phyloP scores from a whole-genome alignment of 2,113 vertebrate genomes.

The Ascaphus truei region DNA sequence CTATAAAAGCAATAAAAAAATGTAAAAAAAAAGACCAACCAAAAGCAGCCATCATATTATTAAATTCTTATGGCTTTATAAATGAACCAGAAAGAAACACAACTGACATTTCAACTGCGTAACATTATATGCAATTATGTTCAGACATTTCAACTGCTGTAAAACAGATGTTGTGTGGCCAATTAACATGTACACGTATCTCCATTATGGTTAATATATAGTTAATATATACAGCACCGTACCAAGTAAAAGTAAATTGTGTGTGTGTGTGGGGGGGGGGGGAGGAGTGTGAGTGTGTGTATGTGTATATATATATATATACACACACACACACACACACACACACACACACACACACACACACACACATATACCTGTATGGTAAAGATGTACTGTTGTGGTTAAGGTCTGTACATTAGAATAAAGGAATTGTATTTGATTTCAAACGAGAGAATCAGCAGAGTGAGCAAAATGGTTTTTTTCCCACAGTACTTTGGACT shows the following conservation, averaged over 20 bases:
- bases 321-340: too few relatives aligned
- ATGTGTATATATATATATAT: too few relatives aligned
- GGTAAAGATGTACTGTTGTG: neutral
- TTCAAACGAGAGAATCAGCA: too few relatives aligned
- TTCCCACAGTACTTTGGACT: too few relatives aligned
- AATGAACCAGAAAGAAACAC: constrained; percentile 26
- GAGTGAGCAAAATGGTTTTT: too few relatives aligned
- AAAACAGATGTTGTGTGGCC: constrained; percentile 32
- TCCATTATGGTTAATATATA: constrained; percentile 12
- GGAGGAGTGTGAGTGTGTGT: too few relatives aligned
- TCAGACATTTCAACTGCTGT: constrained; percentile 16
- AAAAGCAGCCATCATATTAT: constrained; percentile 16
- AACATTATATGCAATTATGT: constrained; percentile 34
- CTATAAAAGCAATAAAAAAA: constrained; percentile 30
- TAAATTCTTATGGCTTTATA: constrained; percentile 36
- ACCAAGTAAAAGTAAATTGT: constrained; percentile 1
- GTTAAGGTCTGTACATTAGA: neutral
- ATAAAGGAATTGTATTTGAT: neutral
- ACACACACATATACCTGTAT: too few relatives aligned
- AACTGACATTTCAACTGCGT: constrained; percentile 22
- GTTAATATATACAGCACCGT: constrained; percentile 4
- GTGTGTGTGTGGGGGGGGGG: too few relatives aligned
- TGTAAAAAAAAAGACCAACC: constrained; percentile 16
- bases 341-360: too few relatives aligned
- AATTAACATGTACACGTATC: constrained; percentile 14